Evolutionary conservation across 2,797 vertebrate species (phyloP).

Genomic region (Spinus pinus): DNA sequence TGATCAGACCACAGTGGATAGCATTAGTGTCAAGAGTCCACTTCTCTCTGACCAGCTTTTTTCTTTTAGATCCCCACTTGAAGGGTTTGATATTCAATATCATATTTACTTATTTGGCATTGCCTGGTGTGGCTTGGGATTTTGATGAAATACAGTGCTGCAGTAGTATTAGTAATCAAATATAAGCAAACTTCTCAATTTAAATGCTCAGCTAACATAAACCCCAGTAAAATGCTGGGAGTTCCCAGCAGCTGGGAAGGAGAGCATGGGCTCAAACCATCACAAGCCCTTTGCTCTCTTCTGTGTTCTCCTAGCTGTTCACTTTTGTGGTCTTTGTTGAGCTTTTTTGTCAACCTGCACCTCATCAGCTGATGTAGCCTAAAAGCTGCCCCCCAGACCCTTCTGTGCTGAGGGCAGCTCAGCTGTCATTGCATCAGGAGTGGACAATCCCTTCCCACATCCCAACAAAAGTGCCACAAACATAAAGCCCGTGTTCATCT

Average conservation of each 20-base stretch:
- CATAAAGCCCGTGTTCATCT: background rate
- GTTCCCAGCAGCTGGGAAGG: background rate
- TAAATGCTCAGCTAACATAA: background rate
- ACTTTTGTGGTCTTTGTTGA: background rate
- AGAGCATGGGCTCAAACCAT: background rate
- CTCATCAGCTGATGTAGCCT: background rate
- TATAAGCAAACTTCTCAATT: background rate
- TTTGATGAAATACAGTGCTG: background rate
- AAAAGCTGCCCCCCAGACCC: background rate
- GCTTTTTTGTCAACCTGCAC: background rate
- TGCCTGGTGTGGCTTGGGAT: background rate
- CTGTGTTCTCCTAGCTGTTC: background rate
- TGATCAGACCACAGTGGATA: background rate
- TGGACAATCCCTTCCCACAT: background rate
- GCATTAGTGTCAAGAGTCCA: background rate
- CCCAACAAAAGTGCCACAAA: rapidly evolving
- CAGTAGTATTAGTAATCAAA: background rate
- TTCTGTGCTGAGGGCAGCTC: background rate
- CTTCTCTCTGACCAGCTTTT: background rate
- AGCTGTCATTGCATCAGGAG: background rate
- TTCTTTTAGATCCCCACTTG: background rate
- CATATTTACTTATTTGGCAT: background rate
- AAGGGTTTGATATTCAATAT: background rate
- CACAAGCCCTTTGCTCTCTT: background rate
- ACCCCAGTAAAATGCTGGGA: background rate